These are phyloP conservation scores for Mesoligia furuncula DNA, from an alignment of 2,888 invertebrate genomes.

Conservation along the genomic window DNA sequence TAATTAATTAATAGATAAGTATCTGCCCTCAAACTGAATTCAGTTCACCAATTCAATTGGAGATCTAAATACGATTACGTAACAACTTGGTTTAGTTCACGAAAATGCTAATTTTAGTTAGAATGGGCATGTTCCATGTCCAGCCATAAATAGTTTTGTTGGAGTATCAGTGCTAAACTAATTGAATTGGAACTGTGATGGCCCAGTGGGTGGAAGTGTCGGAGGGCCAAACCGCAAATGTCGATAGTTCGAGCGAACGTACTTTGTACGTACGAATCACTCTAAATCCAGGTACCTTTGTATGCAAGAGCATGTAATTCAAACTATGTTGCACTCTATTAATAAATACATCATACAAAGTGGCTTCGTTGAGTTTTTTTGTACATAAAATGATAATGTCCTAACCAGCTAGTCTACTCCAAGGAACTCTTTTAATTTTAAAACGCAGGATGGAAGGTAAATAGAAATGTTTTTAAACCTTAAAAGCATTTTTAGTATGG, in stretches of 20 bases:
- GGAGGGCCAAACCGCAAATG: constrained; percentile 39
- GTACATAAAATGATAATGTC: background rate
- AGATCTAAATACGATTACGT: background rate
- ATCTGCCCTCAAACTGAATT: background rate
- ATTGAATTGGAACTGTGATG: constrained; percentile 45
- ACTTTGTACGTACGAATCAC: constrained; percentile 4
- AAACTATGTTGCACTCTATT: background rate
- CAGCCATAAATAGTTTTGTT: constrained; percentile 20
- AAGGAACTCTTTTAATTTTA: background rate
- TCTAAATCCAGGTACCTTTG: constrained; percentile 23
- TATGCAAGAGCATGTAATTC: constrained; percentile 15
- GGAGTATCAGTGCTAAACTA: constrained; percentile 40
- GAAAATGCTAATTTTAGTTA: constrained; percentile 13
- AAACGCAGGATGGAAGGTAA: background rate
- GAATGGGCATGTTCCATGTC: constrained; percentile 20
- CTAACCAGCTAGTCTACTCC: too few species aligned
- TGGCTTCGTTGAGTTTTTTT: background rate
- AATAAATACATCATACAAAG: constrained; percentile 5
- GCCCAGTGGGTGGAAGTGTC: constrained; percentile 13
- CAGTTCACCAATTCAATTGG: background rate
- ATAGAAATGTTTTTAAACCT: background rate
- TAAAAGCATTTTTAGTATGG: background rate
- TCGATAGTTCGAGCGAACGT: constrained; percentile 31
- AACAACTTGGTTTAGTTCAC: background rate
- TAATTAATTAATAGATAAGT: background rate